Evolutionary conservation across 2,888 invertebrate species (phyloP).

Genomic region (Meteorus cinctellus): DNA sequence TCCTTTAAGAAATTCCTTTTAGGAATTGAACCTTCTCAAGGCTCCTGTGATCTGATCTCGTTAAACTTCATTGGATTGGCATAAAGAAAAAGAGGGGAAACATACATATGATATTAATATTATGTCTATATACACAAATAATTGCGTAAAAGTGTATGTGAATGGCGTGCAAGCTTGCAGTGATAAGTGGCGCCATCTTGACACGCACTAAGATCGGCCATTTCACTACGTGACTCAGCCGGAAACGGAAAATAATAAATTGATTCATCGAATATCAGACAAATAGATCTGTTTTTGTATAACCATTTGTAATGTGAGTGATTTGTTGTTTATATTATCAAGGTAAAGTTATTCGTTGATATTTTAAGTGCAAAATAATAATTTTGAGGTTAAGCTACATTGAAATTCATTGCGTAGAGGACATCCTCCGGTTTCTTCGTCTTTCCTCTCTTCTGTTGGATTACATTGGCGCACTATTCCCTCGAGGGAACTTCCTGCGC

Average conservation of each 20-base stretch:
- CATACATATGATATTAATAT: not conserved
- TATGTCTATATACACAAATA: no score
- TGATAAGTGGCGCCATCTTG: no score
- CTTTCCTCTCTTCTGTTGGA: constrained; percentile 4
- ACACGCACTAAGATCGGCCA: no score
- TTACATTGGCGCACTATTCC: not conserved
- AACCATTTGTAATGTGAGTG: no score
- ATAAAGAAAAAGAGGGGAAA: not conserved
- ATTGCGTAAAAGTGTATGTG: no score
- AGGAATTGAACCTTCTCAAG: not conserved
- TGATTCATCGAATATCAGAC: no score
- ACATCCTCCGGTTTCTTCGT: not conserved
- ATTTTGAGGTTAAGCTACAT: not conserved
- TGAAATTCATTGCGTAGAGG: not conserved
- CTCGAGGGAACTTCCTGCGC: constrained; percentile 32
- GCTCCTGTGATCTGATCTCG: constrained; percentile 1
- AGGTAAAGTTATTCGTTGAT: not conserved
- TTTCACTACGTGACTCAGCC: no score
- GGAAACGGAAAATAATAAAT: no score
- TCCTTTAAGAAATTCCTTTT: constrained; percentile 48
- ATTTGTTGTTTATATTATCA: not conserved
- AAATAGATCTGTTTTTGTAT: no score
- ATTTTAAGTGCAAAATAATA: not conserved
- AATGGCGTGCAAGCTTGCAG: no score
- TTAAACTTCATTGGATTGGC: constrained; percentile 26